phyloP scores from a whole-genome alignment of 2,888 invertebrate species.

The Troides oblongomaculatus region DNA sequence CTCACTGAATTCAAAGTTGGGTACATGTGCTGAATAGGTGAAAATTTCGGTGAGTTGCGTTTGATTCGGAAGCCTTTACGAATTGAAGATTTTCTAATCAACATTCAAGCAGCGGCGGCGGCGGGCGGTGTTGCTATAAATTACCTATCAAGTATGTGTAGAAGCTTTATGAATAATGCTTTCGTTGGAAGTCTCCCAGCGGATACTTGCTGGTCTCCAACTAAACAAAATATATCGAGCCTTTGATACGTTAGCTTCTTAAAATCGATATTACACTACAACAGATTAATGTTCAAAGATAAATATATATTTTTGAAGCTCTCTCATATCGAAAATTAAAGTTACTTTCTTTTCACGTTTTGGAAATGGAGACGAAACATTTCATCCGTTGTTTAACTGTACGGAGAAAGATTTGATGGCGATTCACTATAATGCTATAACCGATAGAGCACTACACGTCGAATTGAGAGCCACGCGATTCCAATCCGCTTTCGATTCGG shows the following conservation, averaged over 20 bases:
- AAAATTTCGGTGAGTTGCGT: constrained; percentile 40
- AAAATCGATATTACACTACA: constrained; percentile 53
- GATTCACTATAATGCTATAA: constrained; percentile 25
- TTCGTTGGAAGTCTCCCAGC: constrained; percentile 51
- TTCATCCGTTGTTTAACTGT: constrained; percentile 35
- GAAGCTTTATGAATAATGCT: constrained; percentile 76
- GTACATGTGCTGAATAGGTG: constrained; percentile 9
- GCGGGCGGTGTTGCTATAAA: constrained; percentile 72
- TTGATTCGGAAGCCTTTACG: constrained; percentile 47
- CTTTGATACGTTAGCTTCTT: constrained; percentile 56
- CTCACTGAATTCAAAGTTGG: constrained; percentile 1
- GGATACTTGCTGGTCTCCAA: constrained; percentile 53
- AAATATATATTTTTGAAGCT: not conserved
- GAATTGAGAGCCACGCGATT: constrained; percentile 50
- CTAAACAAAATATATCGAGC: constrained; percentile 55
- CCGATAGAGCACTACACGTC: constrained; percentile 56
- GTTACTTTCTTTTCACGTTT: not conserved
- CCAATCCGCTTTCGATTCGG: constrained; percentile 58
- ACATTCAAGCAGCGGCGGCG: constrained; percentile 65
- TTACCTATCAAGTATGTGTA: constrained; percentile 74
- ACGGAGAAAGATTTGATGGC: constrained; percentile 34
- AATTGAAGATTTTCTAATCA: constrained; percentile 64
- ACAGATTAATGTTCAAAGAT: constrained; percentile 38
- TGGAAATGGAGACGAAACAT: not conserved
- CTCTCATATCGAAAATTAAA: not conserved